phyloP scores from a whole-genome alignment of 2,888 invertebrate species.

The Diarsia rubi region DNA sequence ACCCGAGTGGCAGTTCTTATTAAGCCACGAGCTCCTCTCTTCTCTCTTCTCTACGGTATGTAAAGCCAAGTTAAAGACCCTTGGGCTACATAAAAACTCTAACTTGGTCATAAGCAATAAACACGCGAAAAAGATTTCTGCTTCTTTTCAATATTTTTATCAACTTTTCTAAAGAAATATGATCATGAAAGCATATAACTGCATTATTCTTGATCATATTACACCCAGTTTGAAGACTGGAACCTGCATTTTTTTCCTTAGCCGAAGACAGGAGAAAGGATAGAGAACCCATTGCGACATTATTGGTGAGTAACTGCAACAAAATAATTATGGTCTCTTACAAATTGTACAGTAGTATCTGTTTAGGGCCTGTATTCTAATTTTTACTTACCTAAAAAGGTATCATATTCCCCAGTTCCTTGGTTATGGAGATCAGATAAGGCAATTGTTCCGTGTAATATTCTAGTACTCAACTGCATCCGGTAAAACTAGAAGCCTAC shows the following conservation, averaged over 20 bases:
- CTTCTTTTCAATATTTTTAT: not conserved
- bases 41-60: too few relatives aligned
- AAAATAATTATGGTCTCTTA: not conserved
- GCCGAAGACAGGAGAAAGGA: constrained; percentile 39
- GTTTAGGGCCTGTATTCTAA: not conserved
- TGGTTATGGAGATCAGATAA: not conserved
- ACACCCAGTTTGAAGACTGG: constrained; percentile 77
- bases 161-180: constrained; percentile 32
- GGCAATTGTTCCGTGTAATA: not conserved
- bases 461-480: not conserved
- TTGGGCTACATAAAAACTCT: too few relatives aligned
- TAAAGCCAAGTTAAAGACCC: too few relatives aligned
- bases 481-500: not conserved
- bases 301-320: constrained; percentile 41
- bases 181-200: constrained; percentile 70
- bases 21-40: too few relatives aligned
- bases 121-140: not conserved
- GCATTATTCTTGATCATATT: constrained; percentile 71
- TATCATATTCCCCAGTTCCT: not conserved
- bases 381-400: not conserved
- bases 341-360: not conserved
- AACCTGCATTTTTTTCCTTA: constrained; percentile 50
- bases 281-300: not conserved
- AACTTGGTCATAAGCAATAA: too few relatives aligned
- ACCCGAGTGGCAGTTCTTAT: too few relatives aligned